phyloP scores from a whole-genome alignment of 2,888 invertebrate genomes.

The Palloptera scutellata region DNA sequence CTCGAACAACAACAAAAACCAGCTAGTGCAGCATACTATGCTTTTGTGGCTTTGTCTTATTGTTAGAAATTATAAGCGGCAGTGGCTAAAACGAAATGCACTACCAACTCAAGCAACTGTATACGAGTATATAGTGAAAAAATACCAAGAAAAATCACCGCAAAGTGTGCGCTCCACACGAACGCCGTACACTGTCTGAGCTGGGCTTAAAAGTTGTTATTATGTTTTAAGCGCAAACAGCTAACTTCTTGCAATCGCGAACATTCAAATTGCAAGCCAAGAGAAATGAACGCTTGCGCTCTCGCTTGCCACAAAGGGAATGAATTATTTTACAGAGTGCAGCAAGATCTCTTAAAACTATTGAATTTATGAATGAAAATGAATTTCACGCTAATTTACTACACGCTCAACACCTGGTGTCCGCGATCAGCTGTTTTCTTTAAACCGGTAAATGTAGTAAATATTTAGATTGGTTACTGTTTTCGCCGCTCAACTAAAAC shows the following conservation, averaged over 20 bases:
- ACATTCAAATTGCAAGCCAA: neutral
- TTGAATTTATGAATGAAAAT: slow-evolving; percentile 34
- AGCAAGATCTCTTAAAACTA: neutral
- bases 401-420: slow-evolving; percentile 16
- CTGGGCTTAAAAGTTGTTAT: slow-evolving; percentile 40
- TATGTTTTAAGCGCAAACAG: slow-evolving; percentile 28
- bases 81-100: too few relatives aligned
- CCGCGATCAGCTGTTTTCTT: slow-evolving; percentile 29
- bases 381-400: slow-evolving; percentile 18
- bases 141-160: slow-evolving; percentile 11
- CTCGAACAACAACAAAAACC: neutral
- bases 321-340: neutral
- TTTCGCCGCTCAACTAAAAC: neutral
- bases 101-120: too few relatives aligned
- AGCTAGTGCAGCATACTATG: too few relatives aligned
- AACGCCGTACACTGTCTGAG: slow-evolving; percentile 54
- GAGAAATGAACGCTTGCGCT: slow-evolving; percentile 5
- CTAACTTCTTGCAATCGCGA: neutral
- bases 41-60: too few relatives aligned
- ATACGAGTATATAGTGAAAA: slow-evolving; percentile 10
- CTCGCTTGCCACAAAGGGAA: slow-evolving; percentile 11
- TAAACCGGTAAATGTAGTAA: slow-evolving; percentile 33
- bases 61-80: too few relatives aligned
- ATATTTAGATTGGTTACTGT: slow-evolving; percentile 9
- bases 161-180: slow-evolving; percentile 48